These are phyloP conservation scores for Beroe ovata DNA, from an alignment of 37 sponge, comb jelly and placozoan genomes.

Conservation along the genomic window DNA sequence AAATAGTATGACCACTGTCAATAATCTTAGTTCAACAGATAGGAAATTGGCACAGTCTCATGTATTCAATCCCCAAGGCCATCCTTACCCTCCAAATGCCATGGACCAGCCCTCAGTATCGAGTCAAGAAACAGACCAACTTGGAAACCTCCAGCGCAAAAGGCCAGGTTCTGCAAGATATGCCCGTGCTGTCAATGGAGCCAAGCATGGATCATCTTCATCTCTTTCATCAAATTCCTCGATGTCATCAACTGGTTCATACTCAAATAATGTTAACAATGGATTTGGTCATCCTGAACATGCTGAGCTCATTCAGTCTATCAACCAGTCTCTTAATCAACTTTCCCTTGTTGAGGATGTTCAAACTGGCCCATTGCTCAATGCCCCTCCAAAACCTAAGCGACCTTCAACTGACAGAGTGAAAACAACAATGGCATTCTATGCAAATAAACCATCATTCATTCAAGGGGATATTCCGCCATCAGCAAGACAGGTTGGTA, in stretches of 20 bases:
- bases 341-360: conserved; percentile 38
- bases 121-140: neutral
- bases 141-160: conserved; percentile 43
- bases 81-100: no score
- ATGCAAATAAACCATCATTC: conserved; percentile 58
- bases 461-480: neutral
- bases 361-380: neutral
- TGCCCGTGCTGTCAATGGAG: neutral
- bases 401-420: conserved; percentile 63
- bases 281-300: conserved; percentile 52
- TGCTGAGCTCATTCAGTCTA: conserved; percentile 22
- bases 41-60: conserved; percentile 38
- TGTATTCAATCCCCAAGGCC: neutral
- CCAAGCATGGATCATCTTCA: conserved; percentile 40
- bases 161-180: conserved; percentile 57
- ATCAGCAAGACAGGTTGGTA: neutral
- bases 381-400: conserved; percentile 60
- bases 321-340: conserved; percentile 47
- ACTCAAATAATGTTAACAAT: conserved; percentile 27
- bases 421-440: conserved; percentile 65
- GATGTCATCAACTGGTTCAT: neutral
- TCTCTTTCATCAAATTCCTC: conserved; percentile 47
- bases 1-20: conserved; percentile 37
- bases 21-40: conserved; percentile 18
- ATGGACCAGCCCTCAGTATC: neutral